A percentile compares a stretch with the other conserved stretches of the same genome.
Conservation (phyloP, 2,797 vertebrate species). For the Amniataba percoides region DNA sequence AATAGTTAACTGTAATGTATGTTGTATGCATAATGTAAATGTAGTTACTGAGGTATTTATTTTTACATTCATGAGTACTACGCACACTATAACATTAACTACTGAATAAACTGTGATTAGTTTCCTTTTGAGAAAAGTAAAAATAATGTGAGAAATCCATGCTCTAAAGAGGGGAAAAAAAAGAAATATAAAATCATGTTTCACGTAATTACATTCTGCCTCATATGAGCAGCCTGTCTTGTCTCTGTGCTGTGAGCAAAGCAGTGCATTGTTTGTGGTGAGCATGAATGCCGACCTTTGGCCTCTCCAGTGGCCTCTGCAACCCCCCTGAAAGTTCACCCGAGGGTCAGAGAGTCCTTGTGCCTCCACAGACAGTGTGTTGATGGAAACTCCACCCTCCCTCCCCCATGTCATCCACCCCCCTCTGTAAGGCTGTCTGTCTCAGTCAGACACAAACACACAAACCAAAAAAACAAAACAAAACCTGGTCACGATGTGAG, state of each 20-base stretch:
- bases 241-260: constrained; percentile 84
- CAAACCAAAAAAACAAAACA: constrained; percentile 37
- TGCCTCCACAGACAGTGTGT: constrained; percentile 80
- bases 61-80: background rate
- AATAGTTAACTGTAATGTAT: background rate
- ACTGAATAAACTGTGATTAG: constrained; percentile 16
- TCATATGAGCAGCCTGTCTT: constrained; percentile 77
- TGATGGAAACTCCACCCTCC: constrained; percentile 76
- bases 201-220: constrained; percentile 60
- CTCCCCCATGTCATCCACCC: constrained; percentile 49
- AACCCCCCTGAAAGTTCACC: constrained; percentile 92
- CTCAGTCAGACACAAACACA: constrained; percentile 61
- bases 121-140: constrained; percentile 11
- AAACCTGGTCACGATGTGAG: constrained; percentile 52
- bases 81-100: background rate
- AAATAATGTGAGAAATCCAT: background rate
- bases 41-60: constrained; percentile 1
- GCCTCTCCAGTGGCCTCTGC: constrained; percentile 89
- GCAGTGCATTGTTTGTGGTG: constrained; percentile 92
- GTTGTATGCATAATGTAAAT: background rate
- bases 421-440: constrained; percentile 59
- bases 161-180: constrained; percentile 1
- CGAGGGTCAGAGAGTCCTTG: constrained; percentile 92
- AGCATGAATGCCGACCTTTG: constrained; percentile 93
- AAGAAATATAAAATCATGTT: constrained; percentile 37